These are phyloP conservation scores for Datnioides undecimradiatus DNA, from an alignment of 2,113 vertebrate genomes.

Conservation along the genomic window DNA sequence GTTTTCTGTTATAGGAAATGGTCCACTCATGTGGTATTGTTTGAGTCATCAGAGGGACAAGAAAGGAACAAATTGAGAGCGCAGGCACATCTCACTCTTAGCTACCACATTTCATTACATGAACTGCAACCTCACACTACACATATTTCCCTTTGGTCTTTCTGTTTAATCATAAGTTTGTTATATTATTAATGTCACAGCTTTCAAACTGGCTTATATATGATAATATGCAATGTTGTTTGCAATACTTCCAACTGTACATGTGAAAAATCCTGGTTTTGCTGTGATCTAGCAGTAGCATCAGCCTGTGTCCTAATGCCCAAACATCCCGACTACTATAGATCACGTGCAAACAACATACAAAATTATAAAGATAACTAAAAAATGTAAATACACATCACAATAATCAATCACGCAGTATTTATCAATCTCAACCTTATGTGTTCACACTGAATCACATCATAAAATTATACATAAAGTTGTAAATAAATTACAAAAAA, in stretches of 20 bases:
- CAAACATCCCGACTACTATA: neutral
- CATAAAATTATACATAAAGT: too few relatives aligned
- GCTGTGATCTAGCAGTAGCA: neutral
- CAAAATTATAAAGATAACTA: neutral
- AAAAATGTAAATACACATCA: neutral
- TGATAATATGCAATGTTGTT: slow-evolving; percentile 3
- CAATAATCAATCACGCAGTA: too few relatives aligned
- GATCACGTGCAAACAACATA: neutral
- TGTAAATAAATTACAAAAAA: too few relatives aligned
- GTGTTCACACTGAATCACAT: too few relatives aligned
- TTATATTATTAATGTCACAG: slow-evolving; percentile 6
- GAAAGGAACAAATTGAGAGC: slow-evolving; percentile 5
- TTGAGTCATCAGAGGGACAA: slow-evolving; percentile 41
- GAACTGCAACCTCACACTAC: slow-evolving; percentile 6
- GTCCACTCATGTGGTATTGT: slow-evolving; percentile 22
- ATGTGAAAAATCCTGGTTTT: neutral
- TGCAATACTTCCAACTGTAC: neutral
- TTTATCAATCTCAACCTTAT: too few relatives aligned
- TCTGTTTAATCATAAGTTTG: slow-evolving; percentile 6
- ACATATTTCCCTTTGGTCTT: slow-evolving; percentile 5
- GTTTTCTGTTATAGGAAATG: slow-evolving; percentile 16
- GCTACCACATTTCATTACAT: slow-evolving; percentile 27
- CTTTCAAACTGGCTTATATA: slow-evolving; percentile 4
- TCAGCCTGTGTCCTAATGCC: neutral
- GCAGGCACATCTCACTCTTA: slow-evolving; percentile 21